A percentile compares a stretch with the other conserved stretches of the same genome.
These are phyloP conservation scores for Eupithecia dodoneata DNA, from an alignment of 2,888 invertebrate species.

Conservation along the genomic window DNA sequence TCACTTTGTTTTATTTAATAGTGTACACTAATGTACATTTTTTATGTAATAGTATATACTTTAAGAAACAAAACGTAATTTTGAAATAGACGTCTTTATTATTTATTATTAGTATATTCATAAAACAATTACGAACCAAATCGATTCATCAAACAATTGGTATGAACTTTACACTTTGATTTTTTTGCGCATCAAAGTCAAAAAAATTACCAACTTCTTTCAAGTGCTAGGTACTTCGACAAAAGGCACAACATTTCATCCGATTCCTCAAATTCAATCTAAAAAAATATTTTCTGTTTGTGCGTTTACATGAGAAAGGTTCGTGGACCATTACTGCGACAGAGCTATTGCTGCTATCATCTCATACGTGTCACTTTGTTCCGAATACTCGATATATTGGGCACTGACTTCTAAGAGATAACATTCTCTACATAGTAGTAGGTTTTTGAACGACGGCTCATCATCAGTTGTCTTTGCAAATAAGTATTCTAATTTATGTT, in stretches of 20 bases:
- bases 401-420: slow-evolving; percentile 31
- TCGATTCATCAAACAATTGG: background rate
- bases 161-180: background rate
- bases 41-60: background rate
- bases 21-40: too few relatives aligned
- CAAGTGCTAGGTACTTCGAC: background rate
- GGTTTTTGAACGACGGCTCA: background rate
- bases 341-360: slow-evolving; percentile 46
- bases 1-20: too few relatives aligned
- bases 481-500: background rate
- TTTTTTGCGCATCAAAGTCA: background rate
- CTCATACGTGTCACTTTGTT: slow-evolving; percentile 45
- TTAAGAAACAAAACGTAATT: background rate
- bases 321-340: slow-evolving; percentile 43
- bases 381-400: slow-evolving; percentile 43
- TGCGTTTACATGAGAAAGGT: slow-evolving; percentile 32
- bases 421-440: slow-evolving; percentile 16
- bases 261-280: slow-evolving; percentile 34
- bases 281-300: slow-evolving; percentile 34
- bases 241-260: slow-evolving; percentile 10
- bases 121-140: background rate
- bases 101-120: background rate
- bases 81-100: background rate
- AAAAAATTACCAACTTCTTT: background rate
- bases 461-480: background rate